Percentiles rank a stretch among this genome's conserved stretches.
Evolutionary conservation across 2,113 vertebrate species (phyloP).

Genomic region (Corythoichthys intestinalis): DNA sequence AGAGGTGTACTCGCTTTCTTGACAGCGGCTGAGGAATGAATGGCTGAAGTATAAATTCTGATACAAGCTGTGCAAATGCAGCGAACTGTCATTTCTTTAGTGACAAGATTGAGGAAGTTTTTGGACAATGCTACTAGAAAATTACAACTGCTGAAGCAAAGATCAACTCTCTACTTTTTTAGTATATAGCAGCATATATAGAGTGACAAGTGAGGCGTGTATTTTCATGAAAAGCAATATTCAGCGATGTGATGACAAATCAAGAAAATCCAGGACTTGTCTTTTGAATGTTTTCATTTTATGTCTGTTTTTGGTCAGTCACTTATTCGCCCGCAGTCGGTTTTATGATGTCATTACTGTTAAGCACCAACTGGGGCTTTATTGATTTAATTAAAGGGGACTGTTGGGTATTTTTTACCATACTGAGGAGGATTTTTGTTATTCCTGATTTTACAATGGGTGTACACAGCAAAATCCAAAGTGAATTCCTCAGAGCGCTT

Average conservation of each 20-base stretch:
- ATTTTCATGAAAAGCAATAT: neutral
- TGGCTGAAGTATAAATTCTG: too few relatives aligned
- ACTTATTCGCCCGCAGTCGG: neutral
- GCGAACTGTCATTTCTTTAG: neutral
- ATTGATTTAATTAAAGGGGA: conserved; percentile 3
- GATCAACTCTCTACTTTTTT: too few relatives aligned
- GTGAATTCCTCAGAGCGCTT: conserved; percentile 3
- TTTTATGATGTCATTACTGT: conserved; percentile 2
- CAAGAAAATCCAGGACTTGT: neutral
- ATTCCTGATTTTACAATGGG: neutral
- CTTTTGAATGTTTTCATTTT: neutral
- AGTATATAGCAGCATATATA: neutral
- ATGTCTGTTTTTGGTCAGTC: neutral
- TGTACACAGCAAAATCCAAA: neutral
- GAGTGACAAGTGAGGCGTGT: neutral
- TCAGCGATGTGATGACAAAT: neutral
- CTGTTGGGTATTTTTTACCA: neutral
- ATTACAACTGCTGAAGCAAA: too few relatives aligned
- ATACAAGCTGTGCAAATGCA: neutral
- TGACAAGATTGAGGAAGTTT: neutral
- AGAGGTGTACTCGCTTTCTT: neutral
- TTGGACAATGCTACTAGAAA: too few relatives aligned
- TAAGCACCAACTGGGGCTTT: neutral
- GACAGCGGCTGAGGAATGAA: neutral
- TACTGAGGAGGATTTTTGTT: neutral